Evolutionary conservation across 1,140 invertebrate genomes (phyloP).

Genomic region (Bradynema listronoti): DNA sequence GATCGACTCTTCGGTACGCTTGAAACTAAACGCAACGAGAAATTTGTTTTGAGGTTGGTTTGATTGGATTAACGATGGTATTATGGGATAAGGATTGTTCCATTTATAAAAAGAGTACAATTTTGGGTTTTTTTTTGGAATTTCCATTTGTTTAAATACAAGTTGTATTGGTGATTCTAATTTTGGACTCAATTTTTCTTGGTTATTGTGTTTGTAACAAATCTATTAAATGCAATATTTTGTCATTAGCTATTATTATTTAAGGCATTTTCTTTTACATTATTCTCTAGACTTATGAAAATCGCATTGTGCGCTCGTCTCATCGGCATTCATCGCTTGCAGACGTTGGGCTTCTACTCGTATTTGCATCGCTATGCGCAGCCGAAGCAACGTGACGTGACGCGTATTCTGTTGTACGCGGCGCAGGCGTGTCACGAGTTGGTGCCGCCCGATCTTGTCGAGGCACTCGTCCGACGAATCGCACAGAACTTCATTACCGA

Average conservation of each 20-base stretch:
- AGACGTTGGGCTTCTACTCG: slow-evolving; percentile 55
- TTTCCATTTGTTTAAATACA: no score
- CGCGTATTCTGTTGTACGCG: slow-evolving; percentile 81
- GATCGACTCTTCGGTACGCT: slow-evolving; percentile 83
- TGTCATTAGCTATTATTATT: no score
- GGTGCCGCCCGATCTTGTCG: slow-evolving; percentile 85
- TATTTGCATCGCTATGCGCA: slow-evolving; percentile 54
- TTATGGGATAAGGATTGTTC: no score
- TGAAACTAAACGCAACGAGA: slow-evolving; percentile 70
- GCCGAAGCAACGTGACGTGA: slow-evolving; percentile 65
- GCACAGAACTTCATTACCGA: slow-evolving; percentile 98
- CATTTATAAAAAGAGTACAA: no score
- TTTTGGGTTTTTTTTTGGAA: no score
- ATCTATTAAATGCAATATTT: no score
- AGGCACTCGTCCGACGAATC: slow-evolving; percentile 79
- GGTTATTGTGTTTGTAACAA: no score
- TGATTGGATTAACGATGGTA: no score
- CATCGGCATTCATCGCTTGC: slow-evolving; percentile 76
- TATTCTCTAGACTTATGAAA: slow-evolving; percentile 68
- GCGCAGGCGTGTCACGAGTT: slow-evolving; percentile 93
- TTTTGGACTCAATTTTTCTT: no score
- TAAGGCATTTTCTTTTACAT: no score
- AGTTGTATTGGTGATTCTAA: no score
- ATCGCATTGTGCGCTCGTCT: slow-evolving; percentile 88
- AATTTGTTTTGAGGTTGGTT: slow-evolving; percentile 40